Evolutionary conservation across 2,888 invertebrate genomes (phyloP), one percentile per base, ranked within the genome.

Genomic region (Plebejus argus): DNA sequence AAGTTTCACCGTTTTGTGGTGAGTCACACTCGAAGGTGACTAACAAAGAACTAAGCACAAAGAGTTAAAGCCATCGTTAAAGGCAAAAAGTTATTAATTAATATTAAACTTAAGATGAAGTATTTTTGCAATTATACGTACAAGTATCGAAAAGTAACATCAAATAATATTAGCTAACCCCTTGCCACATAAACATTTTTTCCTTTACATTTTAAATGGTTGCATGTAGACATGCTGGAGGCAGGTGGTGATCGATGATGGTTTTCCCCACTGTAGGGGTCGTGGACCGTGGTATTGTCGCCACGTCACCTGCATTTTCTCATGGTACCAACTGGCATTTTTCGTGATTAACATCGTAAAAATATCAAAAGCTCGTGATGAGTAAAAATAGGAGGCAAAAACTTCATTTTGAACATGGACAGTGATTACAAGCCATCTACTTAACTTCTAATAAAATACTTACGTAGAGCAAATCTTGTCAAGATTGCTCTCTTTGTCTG

Each of bases 21-120:
- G 45, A 77, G 39, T 72, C 72, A 49, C 39, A 39, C 53, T n/a
- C 15, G 23, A 20, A 28, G 28, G 18, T 45, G 72, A 74, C 58
- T 49, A 35, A 61, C 7, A 23, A 77, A n/a, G 71, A 45, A n/a
- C 18, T 45, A 49, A 45, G 10, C 74, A 74, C 12, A 74, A 49
- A 74, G 45, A 49, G 18, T 18, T 49, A 23, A 72, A n/a, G 45
- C 10, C 45, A 45, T 45, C 45, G 45, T 45, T 45, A 45, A 45
- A 39, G 8, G 10, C 8, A 10, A 49, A 15, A 18, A 49, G n/a
- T n/a, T n/a, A n/a, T n/a, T n/a, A 23, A 18, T 74, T 15, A 3
- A 58, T 8, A 58, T 20, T 20, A 7, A 58, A 39, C 39, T 39
- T 39, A 8, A 8, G 39, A 39, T 8, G 2, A 28, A 28, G 28